Evolutionary conservation across 1,140 invertebrate species (phyloP).

Genomic region (Hirudo medicinalis): DNA sequence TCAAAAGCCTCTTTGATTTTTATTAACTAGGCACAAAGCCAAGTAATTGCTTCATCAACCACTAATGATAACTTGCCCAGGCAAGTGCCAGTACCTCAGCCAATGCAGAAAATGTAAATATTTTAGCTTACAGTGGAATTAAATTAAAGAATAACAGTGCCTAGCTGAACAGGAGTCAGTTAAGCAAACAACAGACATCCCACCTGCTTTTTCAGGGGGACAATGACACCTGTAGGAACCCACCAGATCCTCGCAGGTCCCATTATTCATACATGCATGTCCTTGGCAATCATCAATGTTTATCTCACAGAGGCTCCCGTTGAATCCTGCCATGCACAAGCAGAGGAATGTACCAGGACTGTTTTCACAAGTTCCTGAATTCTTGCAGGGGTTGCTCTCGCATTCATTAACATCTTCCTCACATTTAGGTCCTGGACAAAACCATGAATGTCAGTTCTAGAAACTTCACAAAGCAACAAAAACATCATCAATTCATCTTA

Average conservation of each 20-base stretch:
- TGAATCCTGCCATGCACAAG: slow-evolving; percentile 17
- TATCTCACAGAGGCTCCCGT: slow-evolving; percentile 20
- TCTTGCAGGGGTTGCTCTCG: slow-evolving; percentile 14
- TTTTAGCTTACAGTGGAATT: no score
- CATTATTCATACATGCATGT: slow-evolving; percentile 51
- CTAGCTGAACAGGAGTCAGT: no score
- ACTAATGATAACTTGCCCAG: no score
- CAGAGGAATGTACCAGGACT: slow-evolving; percentile 3
- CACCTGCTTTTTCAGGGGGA: slow-evolving; percentile 70
- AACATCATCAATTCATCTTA: no score
- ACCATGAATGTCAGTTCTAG: no score
- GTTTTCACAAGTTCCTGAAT: slow-evolving; percentile 19
- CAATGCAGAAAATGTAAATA: no score
- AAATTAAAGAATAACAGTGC: no score
- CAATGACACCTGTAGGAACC: slow-evolving; percentile 43
- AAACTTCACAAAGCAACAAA: no score
- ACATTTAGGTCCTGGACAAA: slow-evolving; percentile 18
- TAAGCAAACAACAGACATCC: slow-evolving; percentile 29
- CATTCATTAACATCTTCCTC: slow-evolving; percentile 19
- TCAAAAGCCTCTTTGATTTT: no score
- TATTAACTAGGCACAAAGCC: no score
- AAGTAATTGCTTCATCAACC: no score
- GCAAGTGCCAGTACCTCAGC: no score
- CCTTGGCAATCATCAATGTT: slow-evolving; percentile 22
- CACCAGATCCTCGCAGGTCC: slow-evolving; percentile 49